Conservation (phyloP, 2,113 vertebrate genomes). For the Oreochromis aureus region DNA sequence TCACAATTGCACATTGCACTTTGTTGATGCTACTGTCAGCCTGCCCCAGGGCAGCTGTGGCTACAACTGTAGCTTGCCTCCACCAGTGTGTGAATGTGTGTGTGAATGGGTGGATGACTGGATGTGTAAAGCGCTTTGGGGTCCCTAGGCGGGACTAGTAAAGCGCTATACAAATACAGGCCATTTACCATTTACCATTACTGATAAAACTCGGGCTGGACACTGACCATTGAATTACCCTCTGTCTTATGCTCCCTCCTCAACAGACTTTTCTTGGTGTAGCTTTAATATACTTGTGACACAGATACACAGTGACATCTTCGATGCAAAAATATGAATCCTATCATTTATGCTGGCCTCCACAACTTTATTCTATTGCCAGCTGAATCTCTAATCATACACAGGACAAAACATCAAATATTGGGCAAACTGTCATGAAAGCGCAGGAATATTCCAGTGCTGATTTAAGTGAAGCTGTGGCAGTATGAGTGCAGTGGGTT, state of each 20-base stretch:
- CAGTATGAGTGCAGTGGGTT: background rate
- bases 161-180: too few relatives aligned
- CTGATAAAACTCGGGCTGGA: background rate
- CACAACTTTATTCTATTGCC: background rate
- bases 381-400: background rate
- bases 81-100: too few relatives aligned
- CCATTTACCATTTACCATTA: too few relatives aligned
- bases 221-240: background rate
- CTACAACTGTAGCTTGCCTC: too few relatives aligned
- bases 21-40: background rate
- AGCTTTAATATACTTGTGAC: background rate
- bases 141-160: too few relatives aligned
- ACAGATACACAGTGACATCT: background rate
- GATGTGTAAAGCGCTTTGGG: too few relatives aligned
- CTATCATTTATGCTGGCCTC: background rate
- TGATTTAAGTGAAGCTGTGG: background rate
- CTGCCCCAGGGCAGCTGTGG: too few relatives aligned
- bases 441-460: background rate
- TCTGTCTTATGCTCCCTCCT: background rate
- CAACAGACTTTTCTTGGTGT: background rate
- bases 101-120: too few relatives aligned
- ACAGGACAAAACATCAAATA: background rate
- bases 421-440: background rate
- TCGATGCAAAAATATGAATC: background rate
- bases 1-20: fast-evolving